These are phyloP conservation scores for Hydrozoanthus tunicans DNA, from an alignment of 64 coral and sea anemone species.

Conservation along the genomic window DNA sequence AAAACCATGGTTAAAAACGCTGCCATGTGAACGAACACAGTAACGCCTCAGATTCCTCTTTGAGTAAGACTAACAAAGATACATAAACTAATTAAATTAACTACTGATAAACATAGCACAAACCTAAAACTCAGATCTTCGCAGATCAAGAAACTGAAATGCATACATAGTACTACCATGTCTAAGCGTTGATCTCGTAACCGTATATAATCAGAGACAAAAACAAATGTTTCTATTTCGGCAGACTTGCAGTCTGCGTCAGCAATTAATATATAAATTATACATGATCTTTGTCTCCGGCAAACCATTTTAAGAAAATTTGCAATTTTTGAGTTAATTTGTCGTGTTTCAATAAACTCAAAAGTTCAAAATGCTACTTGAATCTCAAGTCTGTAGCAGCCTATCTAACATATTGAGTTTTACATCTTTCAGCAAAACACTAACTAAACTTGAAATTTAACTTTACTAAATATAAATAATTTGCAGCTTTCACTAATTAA, in stretches of 20 bases:
- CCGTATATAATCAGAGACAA: conserved; percentile 23
- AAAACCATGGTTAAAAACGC: no score
- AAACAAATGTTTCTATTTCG: conserved; percentile 35
- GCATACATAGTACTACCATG: neutral
- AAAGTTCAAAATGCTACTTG: neutral
- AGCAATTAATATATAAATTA: conserved; percentile 51
- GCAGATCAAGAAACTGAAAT: neutral
- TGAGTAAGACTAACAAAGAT: no score
- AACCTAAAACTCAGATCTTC: conserved; percentile 9
- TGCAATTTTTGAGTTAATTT: conserved; percentile 38
- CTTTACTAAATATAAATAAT: conserved; percentile 4
- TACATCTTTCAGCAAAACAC: neutral
- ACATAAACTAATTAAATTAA: neutral
- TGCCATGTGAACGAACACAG: no score
- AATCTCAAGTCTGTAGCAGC: neutral
- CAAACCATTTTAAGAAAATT: conserved; percentile 45
- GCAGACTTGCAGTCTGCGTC: conserved; percentile 28
- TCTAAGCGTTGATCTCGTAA: neutral
- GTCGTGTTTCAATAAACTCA: neutral
- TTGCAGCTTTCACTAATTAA: conserved; percentile 19
- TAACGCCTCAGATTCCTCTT: no score
- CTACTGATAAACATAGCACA: neutral
- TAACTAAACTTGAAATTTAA: neutral
- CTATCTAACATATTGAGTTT: neutral
- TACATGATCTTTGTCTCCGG: conserved; percentile 50